These are phyloP conservation scores for Ophion ellenae DNA, from an alignment of 2,888 invertebrate genomes.

Conservation along the genomic window DNA sequence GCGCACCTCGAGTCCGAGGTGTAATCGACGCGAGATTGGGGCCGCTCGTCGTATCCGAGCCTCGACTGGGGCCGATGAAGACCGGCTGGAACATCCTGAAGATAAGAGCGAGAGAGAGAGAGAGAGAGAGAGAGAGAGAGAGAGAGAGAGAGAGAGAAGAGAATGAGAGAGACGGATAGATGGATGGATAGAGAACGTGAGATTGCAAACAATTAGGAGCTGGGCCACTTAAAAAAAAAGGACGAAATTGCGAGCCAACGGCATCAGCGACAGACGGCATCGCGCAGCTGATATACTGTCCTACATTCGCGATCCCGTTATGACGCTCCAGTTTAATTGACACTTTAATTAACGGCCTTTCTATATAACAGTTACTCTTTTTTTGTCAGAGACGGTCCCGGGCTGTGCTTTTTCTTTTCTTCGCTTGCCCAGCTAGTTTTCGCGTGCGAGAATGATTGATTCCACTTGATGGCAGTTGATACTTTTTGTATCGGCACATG, in stretches of 20 bases:
- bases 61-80: conserved; percentile 81
- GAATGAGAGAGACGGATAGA: too few relatives aligned
- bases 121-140: conserved; percentile 20
- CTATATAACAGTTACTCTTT: conserved; percentile 10
- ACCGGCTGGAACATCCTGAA: conserved; percentile 72
- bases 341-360: conserved; percentile 60
- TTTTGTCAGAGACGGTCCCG: neutral
- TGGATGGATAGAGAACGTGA: conserved; percentile 18
- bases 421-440: neutral
- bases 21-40: conserved; percentile 81
- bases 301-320: conserved; percentile 60
- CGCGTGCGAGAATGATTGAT: conserved; percentile 32
- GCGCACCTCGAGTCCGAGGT: conserved; percentile 81
- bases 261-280: conserved; percentile 33
- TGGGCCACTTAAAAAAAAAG: conserved; percentile 52
- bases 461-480: neutral
- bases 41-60: conserved; percentile 81
- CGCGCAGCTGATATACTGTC: conserved; percentile 44
- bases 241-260: conserved; percentile 23
- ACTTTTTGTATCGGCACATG: too few relatives aligned
- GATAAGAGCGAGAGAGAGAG: conserved; percentile 32
- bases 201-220: conserved; percentile 60
- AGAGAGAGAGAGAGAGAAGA: conserved; percentile 7
- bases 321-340: conserved; percentile 60
- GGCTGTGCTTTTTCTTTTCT: neutral